Evolutionary conservation across 2,797 vertebrate species (phyloP), one percentile per base, ranked within the genome.

Genomic region (Salmo trutta): DNA sequence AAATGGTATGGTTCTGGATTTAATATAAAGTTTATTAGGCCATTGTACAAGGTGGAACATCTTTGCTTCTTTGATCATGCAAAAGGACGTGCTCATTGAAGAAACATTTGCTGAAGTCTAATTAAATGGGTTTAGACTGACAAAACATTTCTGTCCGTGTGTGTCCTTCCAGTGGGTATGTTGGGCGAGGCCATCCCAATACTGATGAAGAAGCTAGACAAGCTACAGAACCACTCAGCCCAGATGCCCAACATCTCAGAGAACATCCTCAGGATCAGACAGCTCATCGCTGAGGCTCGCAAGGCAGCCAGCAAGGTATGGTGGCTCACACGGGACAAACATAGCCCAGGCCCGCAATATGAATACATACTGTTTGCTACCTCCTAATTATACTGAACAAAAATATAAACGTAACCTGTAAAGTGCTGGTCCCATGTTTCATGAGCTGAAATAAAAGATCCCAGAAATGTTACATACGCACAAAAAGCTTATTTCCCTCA

Each of bases 241-340:
- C 96, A 95, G 86, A 97, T 97, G 0, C 94, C 95, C 19, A 98
- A 96, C 1, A 95, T 99, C 87, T 96, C 97, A 0, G 94, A 97
- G 88, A 98, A 94, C 91, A 99, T 99, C 4, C 82, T 90, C 83
- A 93, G 96, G 14, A 97, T 99, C 91, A 94, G 97, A 0, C 91
- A 96, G 86, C 96, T 99, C 74, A 99, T 99, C 4, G 95, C 95
- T 0, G 94, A 99, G 91, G 98, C 97, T 2, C 96, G 97, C 77
- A 96, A 95, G 0, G 95, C 98, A 0, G 97, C 97, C 88, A 97
- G 92, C 93, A 99, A 97, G 96, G 98, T 98, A 84, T 10, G 54
- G 71, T 31, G 16, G 14, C 3, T 31, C 65, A 67, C 65, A 67
- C 3, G 3, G 65, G 65, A 33, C 65, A 67, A 67, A 16, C 15